phyloP scores from a whole-genome alignment of 2,888 invertebrate genomes.

The Aleiodes testaceus region DNA sequence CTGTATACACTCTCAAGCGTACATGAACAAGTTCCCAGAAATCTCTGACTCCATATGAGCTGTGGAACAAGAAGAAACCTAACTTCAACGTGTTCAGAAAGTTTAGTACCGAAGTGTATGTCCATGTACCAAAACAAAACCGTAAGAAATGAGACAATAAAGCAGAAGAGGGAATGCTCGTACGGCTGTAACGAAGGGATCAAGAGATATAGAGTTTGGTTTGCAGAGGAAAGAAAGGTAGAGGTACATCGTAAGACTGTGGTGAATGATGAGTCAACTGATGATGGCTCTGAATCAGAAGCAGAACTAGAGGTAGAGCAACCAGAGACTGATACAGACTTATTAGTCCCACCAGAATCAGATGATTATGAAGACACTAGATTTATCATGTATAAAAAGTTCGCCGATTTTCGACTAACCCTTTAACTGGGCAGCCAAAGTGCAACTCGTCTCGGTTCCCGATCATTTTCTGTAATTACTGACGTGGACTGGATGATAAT shows the following conservation, averaged over 20 bases:
- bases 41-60: neutral
- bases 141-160: neutral
- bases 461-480: too few species aligned
- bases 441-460: too few species aligned
- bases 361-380: neutral
- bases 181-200: neutral
- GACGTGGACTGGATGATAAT: too few species aligned
- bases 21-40: slow-evolving; percentile 1
- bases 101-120: slow-evolving; percentile 37
- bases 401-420: too few species aligned
- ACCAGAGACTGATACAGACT: too few species aligned
- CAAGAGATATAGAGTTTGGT: slow-evolving; percentile 5
- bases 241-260: neutral
- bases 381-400: too few species aligned
- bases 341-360: neutral
- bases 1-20: neutral
- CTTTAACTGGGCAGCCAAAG: too few species aligned
- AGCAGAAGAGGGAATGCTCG: slow-evolving; percentile 5
- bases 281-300: neutral
- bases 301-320: neutral
- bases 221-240: neutral
- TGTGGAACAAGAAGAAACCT: neutral
- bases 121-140: slow-evolving; percentile 15
- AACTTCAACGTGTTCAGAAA: neutral
- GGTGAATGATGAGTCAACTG: neutral